Conservation (phyloP, 2,113 vertebrate species). For the Gnathonemus echidnorhynchus region DNA sequence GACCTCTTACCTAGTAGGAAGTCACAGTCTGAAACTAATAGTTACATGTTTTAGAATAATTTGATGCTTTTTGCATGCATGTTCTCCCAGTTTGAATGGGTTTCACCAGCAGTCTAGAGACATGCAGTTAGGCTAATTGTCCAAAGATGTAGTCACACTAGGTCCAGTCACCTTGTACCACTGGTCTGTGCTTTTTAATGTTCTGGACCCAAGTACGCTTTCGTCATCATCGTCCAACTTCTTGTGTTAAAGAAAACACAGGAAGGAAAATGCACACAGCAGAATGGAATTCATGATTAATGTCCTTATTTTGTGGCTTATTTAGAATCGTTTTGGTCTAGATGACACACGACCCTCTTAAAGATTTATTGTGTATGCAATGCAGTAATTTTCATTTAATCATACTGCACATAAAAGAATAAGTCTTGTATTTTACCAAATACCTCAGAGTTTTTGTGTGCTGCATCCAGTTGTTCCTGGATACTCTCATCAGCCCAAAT, state of each 20-base stretch:
- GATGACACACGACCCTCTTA: neutral
- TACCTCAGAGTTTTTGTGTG: neutral
- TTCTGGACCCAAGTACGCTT: neutral
- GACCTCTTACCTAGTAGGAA: neutral
- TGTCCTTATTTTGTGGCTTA: neutral
- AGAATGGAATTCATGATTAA: neutral
- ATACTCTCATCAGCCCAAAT: neutral
- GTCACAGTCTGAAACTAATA: neutral
- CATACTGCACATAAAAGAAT: neutral
- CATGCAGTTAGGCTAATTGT: too few species aligned
- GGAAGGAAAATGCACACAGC: neutral
- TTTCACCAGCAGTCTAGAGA: too few species aligned
- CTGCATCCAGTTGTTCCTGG: neutral
- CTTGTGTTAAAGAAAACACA: neutral
- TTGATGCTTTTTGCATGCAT: neutral
- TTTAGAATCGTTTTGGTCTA: neutral
- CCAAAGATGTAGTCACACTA: too few species aligned
- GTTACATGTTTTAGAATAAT: neutral
- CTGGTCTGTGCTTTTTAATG: neutral
- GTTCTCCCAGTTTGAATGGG: too few species aligned
- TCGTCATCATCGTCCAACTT: neutral
- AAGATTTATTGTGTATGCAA: neutral
- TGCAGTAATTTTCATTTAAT: neutral
- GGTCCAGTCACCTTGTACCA: too few species aligned
- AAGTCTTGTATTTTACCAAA: neutral